Evolutionary conservation across 2,888 invertebrate genomes (phyloP).

Genomic region (Dicranocentrus wangi): DNA sequence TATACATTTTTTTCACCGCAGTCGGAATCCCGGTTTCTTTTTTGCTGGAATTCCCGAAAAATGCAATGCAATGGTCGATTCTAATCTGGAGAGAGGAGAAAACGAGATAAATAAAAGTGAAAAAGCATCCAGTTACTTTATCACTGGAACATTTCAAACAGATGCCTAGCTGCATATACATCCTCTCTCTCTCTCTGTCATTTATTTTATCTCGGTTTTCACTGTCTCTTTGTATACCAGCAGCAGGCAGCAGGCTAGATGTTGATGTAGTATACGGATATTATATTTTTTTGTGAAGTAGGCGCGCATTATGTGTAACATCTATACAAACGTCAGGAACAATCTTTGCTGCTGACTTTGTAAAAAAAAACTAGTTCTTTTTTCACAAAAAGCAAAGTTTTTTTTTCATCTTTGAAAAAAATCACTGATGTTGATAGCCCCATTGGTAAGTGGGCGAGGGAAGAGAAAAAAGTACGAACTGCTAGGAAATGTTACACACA

Average conservation of each 20-base stretch:
- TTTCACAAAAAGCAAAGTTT: conserved; percentile 19
- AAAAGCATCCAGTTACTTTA: conserved; percentile 40
- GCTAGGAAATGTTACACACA: neutral
- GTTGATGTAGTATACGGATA: no score
- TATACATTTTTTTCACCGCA: no score
- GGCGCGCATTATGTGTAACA: no score
- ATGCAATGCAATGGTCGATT: no score
- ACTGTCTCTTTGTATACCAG: neutral
- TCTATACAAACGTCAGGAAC: neutral
- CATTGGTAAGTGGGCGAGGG: neutral
- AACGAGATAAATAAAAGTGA: conserved; percentile 24
- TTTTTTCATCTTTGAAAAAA: conserved; percentile 15
- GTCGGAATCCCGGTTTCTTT: no score
- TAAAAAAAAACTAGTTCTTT: neutral
- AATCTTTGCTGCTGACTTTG: no score
- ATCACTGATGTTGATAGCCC: neutral
- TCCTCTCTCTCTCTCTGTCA: conserved; percentile 6
- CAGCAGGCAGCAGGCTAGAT: no score
- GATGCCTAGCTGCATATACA: conserved; percentile 18
- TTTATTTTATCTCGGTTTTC: conserved; percentile 38
- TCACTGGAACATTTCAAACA: conserved; percentile 24
- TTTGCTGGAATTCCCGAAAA: no score
- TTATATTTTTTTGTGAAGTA: no score
- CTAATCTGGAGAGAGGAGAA: no score
- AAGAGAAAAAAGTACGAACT: no score